Conservation (phyloP, 64 coral and sea anemone species). For the Montipora efflorescens region DNA sequence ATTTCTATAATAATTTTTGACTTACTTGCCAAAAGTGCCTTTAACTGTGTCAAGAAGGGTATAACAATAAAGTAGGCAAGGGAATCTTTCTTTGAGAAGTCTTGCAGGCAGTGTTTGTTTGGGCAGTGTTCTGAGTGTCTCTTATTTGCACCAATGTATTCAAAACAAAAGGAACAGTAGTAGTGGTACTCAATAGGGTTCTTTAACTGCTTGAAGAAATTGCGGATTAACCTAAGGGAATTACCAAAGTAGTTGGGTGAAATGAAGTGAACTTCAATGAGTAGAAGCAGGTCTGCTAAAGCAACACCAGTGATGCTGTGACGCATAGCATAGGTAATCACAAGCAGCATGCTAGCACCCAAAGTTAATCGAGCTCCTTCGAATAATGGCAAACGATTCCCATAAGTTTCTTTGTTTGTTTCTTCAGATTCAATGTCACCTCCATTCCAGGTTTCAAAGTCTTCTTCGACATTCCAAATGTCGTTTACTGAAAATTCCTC, state of each 20-base stretch:
- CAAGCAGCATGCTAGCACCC: too few relatives aligned
- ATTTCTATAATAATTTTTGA: background rate
- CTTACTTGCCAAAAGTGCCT: background rate
- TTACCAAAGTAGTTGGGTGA: background rate
- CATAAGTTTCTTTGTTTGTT: too few relatives aligned
- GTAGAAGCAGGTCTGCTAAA: slow-evolving; percentile 33
- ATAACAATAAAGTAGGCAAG: slow-evolving; percentile 1
- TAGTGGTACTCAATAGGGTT: too few relatives aligned
- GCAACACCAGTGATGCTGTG: slow-evolving; percentile 22
- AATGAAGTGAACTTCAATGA: slow-evolving; percentile 21
- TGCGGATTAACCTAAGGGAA: background rate
- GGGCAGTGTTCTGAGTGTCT: background rate
- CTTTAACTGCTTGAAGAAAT: slow-evolving; percentile 14
- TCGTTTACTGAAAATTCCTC: too few relatives aligned
- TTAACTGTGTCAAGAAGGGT: background rate
- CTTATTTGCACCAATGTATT: background rate
- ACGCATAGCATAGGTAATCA: background rate
- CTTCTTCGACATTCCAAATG: too few relatives aligned
- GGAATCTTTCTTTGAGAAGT: background rate
- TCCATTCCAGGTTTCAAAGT: too few relatives aligned
- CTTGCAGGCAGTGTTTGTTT: slow-evolving; percentile 11
- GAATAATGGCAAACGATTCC: too few relatives aligned
- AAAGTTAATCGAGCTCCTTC: too few relatives aligned
- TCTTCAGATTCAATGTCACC: too few relatives aligned
- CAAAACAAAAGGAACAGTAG: background rate